These are phyloP conservation scores for Drosophila cognata DNA, from an alignment of 2,888 invertebrate species.

Conservation along the genomic window DNA sequence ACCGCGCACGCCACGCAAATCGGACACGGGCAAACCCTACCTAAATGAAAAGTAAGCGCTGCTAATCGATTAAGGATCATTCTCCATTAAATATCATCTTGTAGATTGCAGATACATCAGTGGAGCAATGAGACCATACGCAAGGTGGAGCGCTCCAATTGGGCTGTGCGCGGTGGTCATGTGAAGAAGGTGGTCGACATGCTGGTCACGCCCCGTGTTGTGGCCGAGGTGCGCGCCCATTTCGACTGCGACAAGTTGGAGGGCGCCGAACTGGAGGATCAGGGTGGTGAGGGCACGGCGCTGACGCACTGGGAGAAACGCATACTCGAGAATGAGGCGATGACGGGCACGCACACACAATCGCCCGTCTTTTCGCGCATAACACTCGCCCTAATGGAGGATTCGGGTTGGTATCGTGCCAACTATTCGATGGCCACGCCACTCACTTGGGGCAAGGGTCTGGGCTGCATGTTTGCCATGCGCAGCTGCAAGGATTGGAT, in stretches of 20 bases:
- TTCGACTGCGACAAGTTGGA: conserved; percentile 95
- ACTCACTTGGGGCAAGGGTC: conserved; percentile 94
- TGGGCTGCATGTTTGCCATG: conserved; percentile 97
- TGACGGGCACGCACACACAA: conserved; percentile 99
- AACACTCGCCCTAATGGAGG: conserved; percentile 98
- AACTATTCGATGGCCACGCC: conserved; percentile 95
- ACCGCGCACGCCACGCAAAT: conserved; percentile 92
- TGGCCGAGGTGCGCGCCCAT: conserved; percentile 93
- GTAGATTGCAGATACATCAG: conserved; percentile 94
- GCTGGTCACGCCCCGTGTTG: conserved; percentile 96
- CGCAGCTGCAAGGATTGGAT: conserved; percentile 99
- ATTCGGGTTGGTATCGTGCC: conserved; percentile 98
- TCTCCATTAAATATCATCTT: conserved; percentile 14
- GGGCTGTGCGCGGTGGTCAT: conserved; percentile 92
- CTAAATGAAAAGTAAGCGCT: conserved; percentile 92
- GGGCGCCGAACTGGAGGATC: conserved; percentile 99
- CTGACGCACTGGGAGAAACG: conserved; percentile 99
- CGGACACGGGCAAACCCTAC: conserved; percentile 94
- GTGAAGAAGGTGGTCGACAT: conserved; percentile 92
- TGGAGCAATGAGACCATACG: conserved; percentile 96
- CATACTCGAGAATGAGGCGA: conserved; percentile 99
- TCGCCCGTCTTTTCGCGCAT: conserved; percentile 98
- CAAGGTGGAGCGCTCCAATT: conserved; percentile 89
- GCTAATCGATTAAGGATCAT: background rate
- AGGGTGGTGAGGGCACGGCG: conserved; percentile 98